A percentile compares a stretch with the other conserved stretches of the same genome.
Conservation (phyloP, 1,140 invertebrate species). For the Dermatophagoides farinae region DNA sequence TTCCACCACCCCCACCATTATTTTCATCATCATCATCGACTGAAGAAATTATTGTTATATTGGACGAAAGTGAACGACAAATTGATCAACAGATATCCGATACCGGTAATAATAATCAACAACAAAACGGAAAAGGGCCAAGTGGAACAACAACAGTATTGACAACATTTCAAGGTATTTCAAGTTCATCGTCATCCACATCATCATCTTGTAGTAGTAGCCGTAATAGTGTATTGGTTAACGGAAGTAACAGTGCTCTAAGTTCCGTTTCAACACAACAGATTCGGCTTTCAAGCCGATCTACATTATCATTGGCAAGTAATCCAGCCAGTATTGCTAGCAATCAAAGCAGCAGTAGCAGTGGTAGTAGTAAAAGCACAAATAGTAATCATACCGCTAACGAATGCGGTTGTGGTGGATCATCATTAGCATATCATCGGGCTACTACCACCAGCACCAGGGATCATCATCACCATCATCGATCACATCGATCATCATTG, state of each 20-base stretch:
- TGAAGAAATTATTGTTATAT: too few relatives aligned
- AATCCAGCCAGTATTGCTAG: not conserved
- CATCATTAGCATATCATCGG: not conserved
- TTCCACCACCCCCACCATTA: too few relatives aligned
- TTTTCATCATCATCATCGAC: too few relatives aligned
- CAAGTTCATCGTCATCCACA: not conserved
- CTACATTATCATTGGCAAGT: not conserved
- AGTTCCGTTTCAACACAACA: not conserved
- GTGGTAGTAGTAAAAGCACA: not conserved
- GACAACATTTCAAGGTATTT: not conserved
- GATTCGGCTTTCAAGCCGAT: not conserved
- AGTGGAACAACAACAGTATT: not conserved
- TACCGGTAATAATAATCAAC: too few relatives aligned
- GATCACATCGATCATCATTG: not conserved
- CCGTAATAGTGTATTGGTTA: not conserved
- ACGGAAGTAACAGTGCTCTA: not conserved
- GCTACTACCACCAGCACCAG: not conserved
- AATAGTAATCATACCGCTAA: not conserved
- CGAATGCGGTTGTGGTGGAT: not conserved
- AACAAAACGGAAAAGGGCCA: too few relatives aligned
- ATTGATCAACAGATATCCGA: too few relatives aligned
- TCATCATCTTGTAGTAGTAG: not conserved
- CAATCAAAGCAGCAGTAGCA: not conserved
- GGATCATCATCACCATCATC: not conserved
- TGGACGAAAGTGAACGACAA: too few relatives aligned